phyloP scores from a whole-genome alignment of 2,113 vertebrate genomes.

The Caranx melampygus region DNA sequence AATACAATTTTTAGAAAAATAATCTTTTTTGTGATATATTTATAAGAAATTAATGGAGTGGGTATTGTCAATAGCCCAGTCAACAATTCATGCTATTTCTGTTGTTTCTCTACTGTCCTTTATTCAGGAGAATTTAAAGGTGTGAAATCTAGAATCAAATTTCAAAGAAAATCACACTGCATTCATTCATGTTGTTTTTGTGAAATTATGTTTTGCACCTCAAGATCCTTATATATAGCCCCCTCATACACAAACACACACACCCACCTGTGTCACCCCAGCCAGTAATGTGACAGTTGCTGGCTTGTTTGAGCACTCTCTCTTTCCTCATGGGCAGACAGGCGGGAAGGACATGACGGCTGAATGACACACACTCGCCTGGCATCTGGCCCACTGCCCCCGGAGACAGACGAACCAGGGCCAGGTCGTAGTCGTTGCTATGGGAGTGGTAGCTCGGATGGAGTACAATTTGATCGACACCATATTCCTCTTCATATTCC shows the following conservation, averaged over 20 bases:
- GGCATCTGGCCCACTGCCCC: conserved; percentile 72
- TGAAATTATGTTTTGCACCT: neutral
- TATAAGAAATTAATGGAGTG: neutral
- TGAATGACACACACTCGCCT: conserved; percentile 85
- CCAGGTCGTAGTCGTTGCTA: conserved; percentile 94
- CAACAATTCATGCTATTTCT: too few species aligned
- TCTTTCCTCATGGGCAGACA: conserved; percentile 90
- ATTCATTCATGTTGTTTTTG: neutral
- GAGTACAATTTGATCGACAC: conserved; percentile 87
- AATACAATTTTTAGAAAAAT: neutral
- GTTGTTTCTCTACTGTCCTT: too few species aligned
- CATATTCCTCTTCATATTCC: conserved; percentile 93
- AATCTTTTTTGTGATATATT: neutral
- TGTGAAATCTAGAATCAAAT: too few species aligned
- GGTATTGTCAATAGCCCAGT: too few species aligned
- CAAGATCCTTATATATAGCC: neutral
- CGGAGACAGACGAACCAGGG: conserved; percentile 88
- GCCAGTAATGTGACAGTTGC: conserved; percentile 93
- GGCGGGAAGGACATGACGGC: conserved; percentile 89
- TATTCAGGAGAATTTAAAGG: too few species aligned
- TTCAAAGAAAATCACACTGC: neutral
- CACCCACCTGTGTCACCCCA: conserved; percentile 97
- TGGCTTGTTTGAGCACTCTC: conserved; percentile 88
- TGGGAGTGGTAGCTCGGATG: conserved; percentile 88
- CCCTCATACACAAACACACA: conserved; percentile 8